Evolutionary conservation across 35 echinoderm and acorn worm species (phyloP), one percentile per base, ranked within the genome.

Genomic region (Lytechinus pictus): DNA sequence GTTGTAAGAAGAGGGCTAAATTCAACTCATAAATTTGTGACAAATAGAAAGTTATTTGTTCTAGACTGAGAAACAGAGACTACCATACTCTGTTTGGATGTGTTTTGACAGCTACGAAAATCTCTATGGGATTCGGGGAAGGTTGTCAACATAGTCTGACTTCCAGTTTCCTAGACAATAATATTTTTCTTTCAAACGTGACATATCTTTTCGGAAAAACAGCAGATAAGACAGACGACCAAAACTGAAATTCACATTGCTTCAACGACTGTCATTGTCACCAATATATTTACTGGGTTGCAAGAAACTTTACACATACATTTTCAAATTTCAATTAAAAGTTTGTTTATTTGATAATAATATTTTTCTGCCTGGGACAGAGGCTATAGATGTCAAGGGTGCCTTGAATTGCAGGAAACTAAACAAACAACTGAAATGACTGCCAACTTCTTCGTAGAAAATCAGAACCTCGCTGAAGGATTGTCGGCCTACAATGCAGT

Each of bases 61-160:
- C 66, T 0, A 79, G 66, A 79, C 66, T n/a, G 4, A 14, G n/a
- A 79, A 24, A 24, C 66, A 79, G 66, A 79, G 66, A 79, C 66
- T 79, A 79, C 14, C 66, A 14, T 3, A 16, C 19, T 79, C 21
- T 79, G 66, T 79, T 79, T 79, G 66, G 66, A 79, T 79, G 66
- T 79, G 66, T 79, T 79, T 79, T 79, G 66, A 79, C 66, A 79
- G 66, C 66, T 79, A 79, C 66, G 66, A 79, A 79, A 79, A 79
- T 79, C 66, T 79, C 66, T 14, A 79, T 79, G 66, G 66, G 66
- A 79, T 79, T 79, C 66, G 24, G 66, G 4, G 19, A 79, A 79
- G 66, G 66, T 79, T 79, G 21, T 79, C 21, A 19, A 79, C n/a
- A 79, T 79, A 79, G 66, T 79, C 66, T 79, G 66, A 79, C 66